Percentiles rank a stretch among this genome's conserved stretches.
phyloP scores from a whole-genome alignment of 53 echinoderm and acorn worm genomes.

The Paelopatides confundens region DNA sequence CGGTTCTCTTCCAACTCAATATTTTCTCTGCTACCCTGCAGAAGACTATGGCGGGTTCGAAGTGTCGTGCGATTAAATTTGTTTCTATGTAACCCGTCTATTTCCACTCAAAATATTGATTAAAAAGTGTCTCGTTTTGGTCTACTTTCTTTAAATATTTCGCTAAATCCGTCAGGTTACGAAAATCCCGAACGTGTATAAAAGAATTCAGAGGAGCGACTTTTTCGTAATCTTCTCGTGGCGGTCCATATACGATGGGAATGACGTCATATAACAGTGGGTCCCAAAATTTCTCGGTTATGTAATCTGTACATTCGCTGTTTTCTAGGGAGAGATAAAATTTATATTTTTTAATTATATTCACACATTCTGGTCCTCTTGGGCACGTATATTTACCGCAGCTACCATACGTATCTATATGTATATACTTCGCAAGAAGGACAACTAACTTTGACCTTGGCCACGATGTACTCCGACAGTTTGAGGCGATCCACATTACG shows the following conservation, averaged over 20 bases:
- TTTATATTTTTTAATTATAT: conserved; percentile 14
- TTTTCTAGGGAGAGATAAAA: conserved; percentile 17
- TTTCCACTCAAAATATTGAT: conserved; percentile 31
- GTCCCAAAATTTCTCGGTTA: conserved; percentile 35
- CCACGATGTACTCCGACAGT: conserved; percentile 12
- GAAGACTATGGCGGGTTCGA: not conserved
- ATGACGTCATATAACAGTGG: not conserved
- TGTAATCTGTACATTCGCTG: conserved; percentile 12
- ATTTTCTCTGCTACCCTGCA: conserved; percentile 23
- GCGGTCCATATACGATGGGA: conserved; percentile 10
- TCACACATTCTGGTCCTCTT: not conserved
- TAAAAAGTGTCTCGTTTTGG: not conserved
- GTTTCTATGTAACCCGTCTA: not conserved
- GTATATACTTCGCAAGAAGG: not conserved
- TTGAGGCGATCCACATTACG: conserved; percentile 27
- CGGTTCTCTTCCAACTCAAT: not conserved
- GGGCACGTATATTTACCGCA: not conserved
- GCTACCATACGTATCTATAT: conserved; percentile 2
- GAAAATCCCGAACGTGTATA: conserved; percentile 25
- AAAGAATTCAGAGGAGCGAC: conserved; percentile 27
- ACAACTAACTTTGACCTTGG: conserved; percentile 19
- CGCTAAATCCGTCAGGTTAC: not conserved
- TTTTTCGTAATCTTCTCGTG: conserved; percentile 12
- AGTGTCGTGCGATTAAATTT: not conserved
- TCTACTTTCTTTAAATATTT: conserved; percentile 3